A percentile compares a stretch with the other conserved stretches of the same genome.
Evolutionary conservation across 2,888 invertebrate genomes (phyloP).

Genomic region (Ligdia adustata): DNA sequence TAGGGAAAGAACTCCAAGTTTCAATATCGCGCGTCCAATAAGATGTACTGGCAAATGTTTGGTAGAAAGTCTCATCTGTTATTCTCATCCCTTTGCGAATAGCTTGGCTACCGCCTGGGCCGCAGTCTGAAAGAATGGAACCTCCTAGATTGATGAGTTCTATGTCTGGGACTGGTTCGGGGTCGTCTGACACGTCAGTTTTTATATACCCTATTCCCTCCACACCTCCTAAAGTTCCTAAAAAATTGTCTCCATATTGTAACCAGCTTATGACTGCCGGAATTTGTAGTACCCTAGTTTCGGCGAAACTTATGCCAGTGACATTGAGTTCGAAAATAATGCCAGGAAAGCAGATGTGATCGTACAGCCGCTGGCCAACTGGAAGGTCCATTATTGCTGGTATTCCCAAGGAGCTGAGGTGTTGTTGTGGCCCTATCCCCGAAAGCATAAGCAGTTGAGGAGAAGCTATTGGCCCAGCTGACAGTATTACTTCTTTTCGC

Average conservation of each 20-base stretch:
- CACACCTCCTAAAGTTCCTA: conserved; percentile 85
- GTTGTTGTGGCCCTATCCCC: conserved; percentile 85
- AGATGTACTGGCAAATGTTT: conserved; percentile 82
- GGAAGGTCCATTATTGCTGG: conserved; percentile 86
- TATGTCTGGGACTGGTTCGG: conserved; percentile 86
- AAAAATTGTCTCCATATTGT: conserved; percentile 66
- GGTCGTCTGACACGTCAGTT: conserved; percentile 81
- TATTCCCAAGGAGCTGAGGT: conserved; percentile 81
- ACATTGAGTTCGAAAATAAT: conserved; percentile 68
- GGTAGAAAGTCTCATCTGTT: conserved; percentile 79
- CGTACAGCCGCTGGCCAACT: conserved; percentile 87
- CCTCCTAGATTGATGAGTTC: conserved; percentile 87
- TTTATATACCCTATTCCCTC: conserved; percentile 88
- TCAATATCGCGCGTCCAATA: conserved; percentile 58
- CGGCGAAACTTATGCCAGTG: conserved; percentile 62
- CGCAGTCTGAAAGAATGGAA: conserved; percentile 85
- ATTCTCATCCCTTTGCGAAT: conserved; percentile 83
- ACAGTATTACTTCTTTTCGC: conserved; percentile 91
- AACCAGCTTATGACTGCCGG: conserved; percentile 56
- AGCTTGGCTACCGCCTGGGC: conserved; percentile 62
- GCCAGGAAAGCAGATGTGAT: conserved; percentile 84
- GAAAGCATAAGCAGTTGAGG: conserved; percentile 96
- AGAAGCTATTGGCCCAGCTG: conserved; percentile 94
- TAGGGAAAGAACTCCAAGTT: conserved; percentile 86
- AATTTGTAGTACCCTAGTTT: conserved; percentile 47